These are phyloP conservation scores for Erinaceus europaeus DNA, from an alignment of 2,113 vertebrate species.

Conservation along the genomic window DNA sequence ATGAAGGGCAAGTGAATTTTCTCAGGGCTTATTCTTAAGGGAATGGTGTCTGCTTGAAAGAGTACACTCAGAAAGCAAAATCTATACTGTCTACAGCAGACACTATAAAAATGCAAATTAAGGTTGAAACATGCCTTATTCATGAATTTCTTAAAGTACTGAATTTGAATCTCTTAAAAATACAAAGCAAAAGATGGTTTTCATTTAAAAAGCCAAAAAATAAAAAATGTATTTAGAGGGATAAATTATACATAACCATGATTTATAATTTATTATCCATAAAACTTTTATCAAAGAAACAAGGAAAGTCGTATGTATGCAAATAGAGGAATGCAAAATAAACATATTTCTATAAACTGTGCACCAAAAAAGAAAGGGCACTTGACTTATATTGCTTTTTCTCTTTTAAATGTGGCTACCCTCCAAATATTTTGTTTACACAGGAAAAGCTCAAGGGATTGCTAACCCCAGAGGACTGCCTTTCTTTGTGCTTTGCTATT, in stretches of 20 bases:
- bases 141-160: slow-evolving; percentile 81
- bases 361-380: slow-evolving; percentile 50
- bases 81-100: slow-evolving; percentile 74
- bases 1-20: slow-evolving; percentile 72
- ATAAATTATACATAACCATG: slow-evolving; percentile 83
- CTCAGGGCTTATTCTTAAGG: slow-evolving; percentile 74
- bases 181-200: slow-evolving; percentile 77
- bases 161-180: slow-evolving; percentile 79
- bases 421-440: slow-evolving; percentile 36
- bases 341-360: slow-evolving; percentile 71
- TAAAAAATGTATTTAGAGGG: slow-evolving; percentile 85
- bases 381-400: slow-evolving; percentile 30
- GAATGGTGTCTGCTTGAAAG: slow-evolving; percentile 75
- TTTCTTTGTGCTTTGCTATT: slow-evolving; percentile 53
- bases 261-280: slow-evolving; percentile 83
- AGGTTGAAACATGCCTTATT: slow-evolving; percentile 81
- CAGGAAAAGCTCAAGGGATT: background rate
- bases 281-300: slow-evolving; percentile 84
- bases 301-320: slow-evolving; percentile 74
- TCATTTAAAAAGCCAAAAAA: slow-evolving; percentile 79
- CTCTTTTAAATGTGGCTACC: slow-evolving; percentile 45
- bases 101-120: slow-evolving; percentile 83
- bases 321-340: slow-evolving; percentile 76
- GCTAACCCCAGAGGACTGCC: slow-evolving; percentile 20
- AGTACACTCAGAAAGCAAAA: slow-evolving; percentile 75